Conservation (phyloP, 2,113 vertebrate species). For the Seriola quinqueradiata region DNA sequence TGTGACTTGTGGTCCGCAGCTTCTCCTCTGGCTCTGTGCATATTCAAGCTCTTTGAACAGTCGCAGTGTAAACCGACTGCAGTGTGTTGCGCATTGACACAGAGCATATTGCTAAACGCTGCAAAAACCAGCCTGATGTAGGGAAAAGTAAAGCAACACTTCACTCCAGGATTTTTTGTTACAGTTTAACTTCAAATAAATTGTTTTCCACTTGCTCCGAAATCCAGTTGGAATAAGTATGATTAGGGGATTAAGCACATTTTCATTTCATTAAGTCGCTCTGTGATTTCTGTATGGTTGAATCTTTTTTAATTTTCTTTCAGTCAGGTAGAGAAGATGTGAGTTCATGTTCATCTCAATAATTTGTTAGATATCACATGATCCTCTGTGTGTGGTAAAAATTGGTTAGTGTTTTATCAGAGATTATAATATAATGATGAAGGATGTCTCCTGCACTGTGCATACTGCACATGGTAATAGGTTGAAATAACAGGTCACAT, state of each 20-base stretch:
- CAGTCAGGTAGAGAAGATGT: conserved; percentile 4
- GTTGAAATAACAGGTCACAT: conserved; percentile 53
- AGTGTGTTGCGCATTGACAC: conserved; percentile 27
- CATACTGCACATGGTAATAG: conserved; percentile 16
- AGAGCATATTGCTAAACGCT: background rate
- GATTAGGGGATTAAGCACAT: background rate
- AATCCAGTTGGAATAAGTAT: conserved; percentile 1
- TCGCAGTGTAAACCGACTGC: conserved; percentile 15
- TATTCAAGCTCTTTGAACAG: conserved; percentile 25
- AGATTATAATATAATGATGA: conserved; percentile 5
- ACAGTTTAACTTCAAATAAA: background rate
- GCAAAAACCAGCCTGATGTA: background rate
- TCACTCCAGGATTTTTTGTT: background rate
- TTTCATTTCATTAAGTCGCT: background rate
- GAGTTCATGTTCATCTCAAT: conserved; percentile 16
- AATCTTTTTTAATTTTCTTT: background rate
- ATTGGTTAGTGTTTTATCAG: conserved; percentile 16
- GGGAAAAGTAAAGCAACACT: background rate
- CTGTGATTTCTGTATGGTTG: background rate
- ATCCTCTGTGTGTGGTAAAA: background rate
- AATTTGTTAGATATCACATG: conserved; percentile 36
- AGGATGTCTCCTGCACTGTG: background rate
- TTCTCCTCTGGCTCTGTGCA: conserved; percentile 41
- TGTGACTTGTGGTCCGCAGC: conserved; percentile 39
- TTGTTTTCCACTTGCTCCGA: background rate